A percentile compares a stretch with the other conserved stretches of the same genome.
Evolutionary conservation across 2,113 vertebrate genomes (phyloP).

Genomic region (Syrmaticus mikado): DNA sequence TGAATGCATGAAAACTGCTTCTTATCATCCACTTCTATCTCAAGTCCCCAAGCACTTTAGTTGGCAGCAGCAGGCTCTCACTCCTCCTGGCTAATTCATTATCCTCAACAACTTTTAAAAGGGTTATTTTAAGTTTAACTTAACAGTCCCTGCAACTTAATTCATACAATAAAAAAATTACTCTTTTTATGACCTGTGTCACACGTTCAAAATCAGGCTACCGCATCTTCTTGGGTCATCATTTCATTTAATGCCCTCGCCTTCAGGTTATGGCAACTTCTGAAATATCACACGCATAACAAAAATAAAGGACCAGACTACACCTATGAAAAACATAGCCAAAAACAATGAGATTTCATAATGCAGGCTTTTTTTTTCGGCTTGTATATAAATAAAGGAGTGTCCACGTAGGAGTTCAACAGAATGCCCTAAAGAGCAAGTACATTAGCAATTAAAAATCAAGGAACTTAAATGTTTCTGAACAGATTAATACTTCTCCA

Average conservation of each 20-base stretch:
- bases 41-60: slow-evolving; percentile 39
- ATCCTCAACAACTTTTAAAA: slow-evolving; percentile 62
- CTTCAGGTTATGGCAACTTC: slow-evolving; percentile 13
- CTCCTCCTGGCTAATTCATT: slow-evolving; percentile 64
- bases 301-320: slow-evolving; percentile 7
- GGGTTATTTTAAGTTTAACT: slow-evolving; percentile 69
- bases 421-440: background rate
- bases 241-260: background rate
- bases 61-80: slow-evolving; percentile 38
- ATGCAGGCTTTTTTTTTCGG: background rate
- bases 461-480: background rate
- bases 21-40: slow-evolving; percentile 50
- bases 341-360: slow-evolving; percentile 35
- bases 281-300: background rate
- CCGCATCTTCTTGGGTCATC: slow-evolving; percentile 33
- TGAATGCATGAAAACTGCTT: slow-evolving; percentile 59
- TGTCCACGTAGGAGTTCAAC: background rate
- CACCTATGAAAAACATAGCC: background rate
- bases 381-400: slow-evolving; percentile 29
- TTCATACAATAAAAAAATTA: slow-evolving; percentile 39
- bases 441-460: background rate
- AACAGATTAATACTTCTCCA: background rate
- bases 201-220: slow-evolving; percentile 32
- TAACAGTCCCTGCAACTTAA: slow-evolving; percentile 55
- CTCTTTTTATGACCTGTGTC: slow-evolving; percentile 28